Conservation (phyloP, 2,888 invertebrate species). For the Hirtodrosophila alboralis region DNA sequence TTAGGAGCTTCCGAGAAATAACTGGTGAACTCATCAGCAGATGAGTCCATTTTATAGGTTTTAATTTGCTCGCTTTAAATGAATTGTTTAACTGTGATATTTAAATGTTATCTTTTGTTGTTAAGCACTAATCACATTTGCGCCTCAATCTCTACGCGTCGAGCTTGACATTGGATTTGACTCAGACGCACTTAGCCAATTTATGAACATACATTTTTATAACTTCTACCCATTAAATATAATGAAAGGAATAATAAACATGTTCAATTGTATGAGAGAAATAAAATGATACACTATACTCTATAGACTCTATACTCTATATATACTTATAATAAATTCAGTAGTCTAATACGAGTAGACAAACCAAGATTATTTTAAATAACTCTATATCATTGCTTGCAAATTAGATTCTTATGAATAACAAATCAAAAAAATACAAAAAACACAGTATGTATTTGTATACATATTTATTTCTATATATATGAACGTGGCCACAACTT, state of each 20-base stretch:
- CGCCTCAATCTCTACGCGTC: conserved; percentile 13
- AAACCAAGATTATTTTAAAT: too few species aligned
- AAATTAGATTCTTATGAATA: too few species aligned
- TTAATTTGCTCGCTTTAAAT: conserved; percentile 24
- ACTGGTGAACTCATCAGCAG: conserved; percentile 36
- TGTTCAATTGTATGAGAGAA: too few species aligned
- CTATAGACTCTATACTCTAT: too few species aligned
- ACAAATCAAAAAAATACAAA: too few species aligned
- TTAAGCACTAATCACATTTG: conserved; percentile 50
- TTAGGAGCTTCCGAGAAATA: conserved; percentile 4
- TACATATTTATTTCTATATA: too few species aligned
- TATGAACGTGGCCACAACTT: too few species aligned
- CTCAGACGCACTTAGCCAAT: conserved; percentile 6
- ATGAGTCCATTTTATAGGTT: conserved; percentile 51
- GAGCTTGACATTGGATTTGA: conserved; percentile 39
- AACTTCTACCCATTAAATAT: not conserved
- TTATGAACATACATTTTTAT: not conserved
- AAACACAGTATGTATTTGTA: too few species aligned
- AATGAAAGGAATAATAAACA: not conserved
- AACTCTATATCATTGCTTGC: too few species aligned
- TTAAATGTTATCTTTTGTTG: conserved; percentile 31
- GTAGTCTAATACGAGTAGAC: too few species aligned
- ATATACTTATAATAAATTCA: too few species aligned
- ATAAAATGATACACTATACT: too few species aligned
- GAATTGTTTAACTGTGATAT: conserved; percentile 32